phyloP scores from a whole-genome alignment of 1,140 invertebrate genomes.

The Cardiocondyla obscurior region DNA sequence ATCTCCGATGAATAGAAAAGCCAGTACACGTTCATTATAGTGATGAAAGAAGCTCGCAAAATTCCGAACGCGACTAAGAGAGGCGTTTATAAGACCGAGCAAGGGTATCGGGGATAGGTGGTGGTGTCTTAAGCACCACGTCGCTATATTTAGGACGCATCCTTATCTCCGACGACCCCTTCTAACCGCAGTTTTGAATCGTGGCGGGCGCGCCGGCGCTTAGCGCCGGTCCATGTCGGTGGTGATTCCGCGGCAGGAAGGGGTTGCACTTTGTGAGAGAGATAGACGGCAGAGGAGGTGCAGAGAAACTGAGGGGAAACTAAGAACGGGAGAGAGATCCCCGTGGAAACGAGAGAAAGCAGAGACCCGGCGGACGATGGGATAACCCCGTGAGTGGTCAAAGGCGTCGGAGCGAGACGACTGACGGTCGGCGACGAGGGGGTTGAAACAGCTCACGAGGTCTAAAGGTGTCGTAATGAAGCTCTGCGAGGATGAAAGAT shows the following conservation, averaged over 20 bases:
- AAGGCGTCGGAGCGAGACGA: constrained; percentile 69
- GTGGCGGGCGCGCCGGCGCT: constrained; percentile 72
- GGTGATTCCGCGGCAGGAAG: constrained; percentile 58
- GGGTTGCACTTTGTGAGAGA: constrained; percentile 52
- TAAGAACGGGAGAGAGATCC: background rate
- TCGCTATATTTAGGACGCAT: constrained; percentile 73
- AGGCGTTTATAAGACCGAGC: constrained; percentile 44
- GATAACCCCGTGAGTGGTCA: constrained; percentile 67
- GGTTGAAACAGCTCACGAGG: constrained; percentile 65
- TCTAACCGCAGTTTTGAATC: constrained; percentile 79
- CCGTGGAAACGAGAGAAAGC: constrained; percentile 41
- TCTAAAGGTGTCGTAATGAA: constrained; percentile 78
- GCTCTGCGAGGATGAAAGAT: constrained; percentile 60
- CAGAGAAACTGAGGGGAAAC: background rate
- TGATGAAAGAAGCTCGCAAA: constrained; percentile 35
- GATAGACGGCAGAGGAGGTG: background rate
- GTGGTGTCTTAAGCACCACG: constrained; percentile 61
- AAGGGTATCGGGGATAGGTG: constrained; percentile 33
- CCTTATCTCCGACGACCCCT: constrained; percentile 74
- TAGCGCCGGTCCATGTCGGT: constrained; percentile 62
- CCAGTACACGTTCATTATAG: constrained; percentile 6
- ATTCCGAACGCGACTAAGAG: constrained; percentile 54
- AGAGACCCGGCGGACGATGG: constrained; percentile 24
- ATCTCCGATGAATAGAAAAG: background rate
- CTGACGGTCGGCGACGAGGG: constrained; percentile 56